Evolutionary conservation across 1,140 invertebrate genomes (phyloP), one percentile per base, ranked within the genome.

Genomic region (Phymorhynchus buccinoides): DNA sequence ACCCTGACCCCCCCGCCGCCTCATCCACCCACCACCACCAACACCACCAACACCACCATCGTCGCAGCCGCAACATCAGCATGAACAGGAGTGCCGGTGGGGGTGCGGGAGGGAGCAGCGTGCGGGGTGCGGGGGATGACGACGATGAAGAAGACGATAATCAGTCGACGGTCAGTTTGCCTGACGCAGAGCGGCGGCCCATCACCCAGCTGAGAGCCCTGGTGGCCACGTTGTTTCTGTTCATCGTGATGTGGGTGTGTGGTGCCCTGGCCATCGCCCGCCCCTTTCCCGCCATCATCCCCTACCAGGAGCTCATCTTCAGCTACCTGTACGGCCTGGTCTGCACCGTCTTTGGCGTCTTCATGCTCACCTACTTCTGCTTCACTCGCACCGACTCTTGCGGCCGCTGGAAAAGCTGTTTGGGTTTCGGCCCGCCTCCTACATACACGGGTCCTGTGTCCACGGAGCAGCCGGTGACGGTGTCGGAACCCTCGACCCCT

Each of bases 351-450:
- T 93, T 98, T 77, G 97, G 96, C 0, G 94, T 96, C n/a, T 98
- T 98, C 90, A 95, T 97, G 39, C 91, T 98, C 18, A 95, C 97
- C 73, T 98, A 97, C 92, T 97, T 97, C 90, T 97, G 96, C 80
- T 95, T 97, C 52, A 96, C 96, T 0, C 93, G 97, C 37, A 96
- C 95, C 86, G 97, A 98, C 92, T 96, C 97, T 0, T 94, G 96
- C 80, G 86, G 89, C 22, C 92, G 89, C 84, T 91, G 91, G 90
- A 91, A 89, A 77, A 84, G 90, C n/a, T 90, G 88, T 48, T 90
- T 90, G 79, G 87, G 86, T 1, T 91, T 89, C 87, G 89, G 89
- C 39, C 88, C 90, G 44, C 88, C 88, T 14, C 80, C 86, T 48
- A 77, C 88, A 41, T 90, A 89, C 83, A 87, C 88, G 66, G 78